Base-by-base conservation (phyloP, 2,888 invertebrate species). In the Dolomedes plantarius region DNA sequence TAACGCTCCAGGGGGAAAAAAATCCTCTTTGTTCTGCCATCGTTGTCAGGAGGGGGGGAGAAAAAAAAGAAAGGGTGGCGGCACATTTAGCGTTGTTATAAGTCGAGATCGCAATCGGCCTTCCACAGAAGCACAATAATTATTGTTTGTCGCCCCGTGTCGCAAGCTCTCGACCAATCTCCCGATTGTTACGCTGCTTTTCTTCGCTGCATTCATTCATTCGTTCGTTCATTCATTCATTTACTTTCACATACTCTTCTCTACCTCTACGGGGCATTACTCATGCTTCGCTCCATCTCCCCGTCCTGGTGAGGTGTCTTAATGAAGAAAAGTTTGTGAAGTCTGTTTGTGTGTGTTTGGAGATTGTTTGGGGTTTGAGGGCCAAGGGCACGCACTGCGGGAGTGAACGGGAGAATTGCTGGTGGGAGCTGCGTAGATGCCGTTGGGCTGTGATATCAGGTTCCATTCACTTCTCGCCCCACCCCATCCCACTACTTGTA, bases 131-230 rank as follows among this genome's bases (percentile, higher is more conserved):
- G 77, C 77, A 83, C 83, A 83, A 83, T 83, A 83, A 83, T 83
- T 83, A 83, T 83, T 83, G 83, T 83, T 77, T 72, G 83, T 77
- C 83, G 83, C 77, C 72, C 64, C 32, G 83, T 83, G 83, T 83
- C 83, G 83, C 77, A 83, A 83, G 77, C 46, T 46, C 78, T 68
- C 39, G 2, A 31, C 31, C 65, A 29, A 13, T 65, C 29, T 65
- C 65, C 36, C 82, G 56, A 82, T 82, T 82, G 75, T 82, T 82
- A 50, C 56, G 81, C 73, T 39, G 41, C 69, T 71, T 32, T 19
- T 19, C 19, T 68, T 68, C 27, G 46, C 69, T 62, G 31, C 75
- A 75, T 75, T 71, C 82, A 75, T 23, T 56, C 56, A 56, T 46
- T 46, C 41, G 36, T 5, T 36, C 36, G 11, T 7, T 36, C 36